Evolutionary conservation across 2,113 vertebrate species (phyloP).

Genomic region (Pomatostomus ruficeps): DNA sequence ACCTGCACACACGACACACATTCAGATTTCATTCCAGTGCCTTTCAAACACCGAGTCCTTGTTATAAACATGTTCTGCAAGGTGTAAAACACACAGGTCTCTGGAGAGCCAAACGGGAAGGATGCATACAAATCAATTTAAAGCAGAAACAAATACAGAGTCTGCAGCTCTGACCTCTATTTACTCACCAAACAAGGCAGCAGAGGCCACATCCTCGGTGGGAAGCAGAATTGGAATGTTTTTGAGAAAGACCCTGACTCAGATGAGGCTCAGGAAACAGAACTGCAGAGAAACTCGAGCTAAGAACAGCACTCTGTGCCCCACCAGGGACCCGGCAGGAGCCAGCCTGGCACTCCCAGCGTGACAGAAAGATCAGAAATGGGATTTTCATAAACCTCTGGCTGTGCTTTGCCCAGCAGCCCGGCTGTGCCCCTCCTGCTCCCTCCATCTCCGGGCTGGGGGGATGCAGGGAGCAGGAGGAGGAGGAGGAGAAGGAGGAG

Average conservation of each 20-base stretch:
- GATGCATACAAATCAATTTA: background rate
- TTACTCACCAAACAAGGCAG: background rate
- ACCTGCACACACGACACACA: background rate
- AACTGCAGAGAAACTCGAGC: accelerated
- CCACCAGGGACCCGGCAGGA: background rate
- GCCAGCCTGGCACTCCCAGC: background rate
- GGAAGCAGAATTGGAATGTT: background rate
- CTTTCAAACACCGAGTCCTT: background rate
- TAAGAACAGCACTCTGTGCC: background rate
- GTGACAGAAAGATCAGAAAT: background rate
- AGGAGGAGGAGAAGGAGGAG: background rate
- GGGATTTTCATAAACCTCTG: background rate
- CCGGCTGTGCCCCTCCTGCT: background rate
- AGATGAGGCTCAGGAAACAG: background rate
- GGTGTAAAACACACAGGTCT: background rate
- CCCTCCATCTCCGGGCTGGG: background rate
- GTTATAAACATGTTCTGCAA: background rate
- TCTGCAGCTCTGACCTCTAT: background rate
- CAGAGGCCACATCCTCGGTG: background rate
- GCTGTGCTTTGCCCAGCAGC: background rate
- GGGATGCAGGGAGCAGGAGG: background rate
- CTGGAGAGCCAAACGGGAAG: background rate
- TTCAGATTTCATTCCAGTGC: background rate
- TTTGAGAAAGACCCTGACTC: background rate
- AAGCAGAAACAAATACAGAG: background rate